Base-by-base conservation (phyloP, 2,888 invertebrate species). In the Andrena haemorrhoa region DNA sequence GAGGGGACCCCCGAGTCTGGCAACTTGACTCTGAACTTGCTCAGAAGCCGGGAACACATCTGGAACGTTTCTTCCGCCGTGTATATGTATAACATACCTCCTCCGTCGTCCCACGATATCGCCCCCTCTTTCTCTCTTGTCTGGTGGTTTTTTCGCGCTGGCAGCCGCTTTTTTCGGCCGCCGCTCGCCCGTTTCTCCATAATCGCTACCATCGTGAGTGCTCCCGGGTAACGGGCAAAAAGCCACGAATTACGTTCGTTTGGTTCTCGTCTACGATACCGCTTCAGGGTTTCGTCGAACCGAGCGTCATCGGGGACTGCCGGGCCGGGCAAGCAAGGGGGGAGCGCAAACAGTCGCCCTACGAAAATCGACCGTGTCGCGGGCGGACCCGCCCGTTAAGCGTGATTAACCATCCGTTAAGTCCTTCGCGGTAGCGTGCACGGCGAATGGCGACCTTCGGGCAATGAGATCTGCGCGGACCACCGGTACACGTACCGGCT, bases 21-120 rank as follows among this genome's bases (percentile, higher is more conserved):
- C 88, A 87, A 88, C 88, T 86, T 86, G 83, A 86, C 87, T 86
- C 87, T 83, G 81, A 89, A 88, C 88, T 90, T 89, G 88, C 84
- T 89, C 80, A 81, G 88, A 86, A 87, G 82, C 79, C 82, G 75
- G 75, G 65, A 83, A 86, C 87, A 88, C 90, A 91, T 90, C 90
- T 91, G 90, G 90, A 89, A 90, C 88, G 78, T 88, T 88, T 89
- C 85, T 89, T 84, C 81, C 85, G 56, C 61, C 63, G 77, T 41
- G 16, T 41, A 41, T 41, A 41, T 41, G 41, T 41, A 41, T 16
- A 41, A 41, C 41, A 41, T 75, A 63, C 66, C 83, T 82, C 76
- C 75, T 78, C 70, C 79, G 75, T 73, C 77, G 80, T 72, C 75
- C 79, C 73, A 47, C 80, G 56, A 70, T 47, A 64, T 66, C 72